phyloP scores from a whole-genome alignment of 2,113 vertebrate species.

The Paralichthys olivaceus region DNA sequence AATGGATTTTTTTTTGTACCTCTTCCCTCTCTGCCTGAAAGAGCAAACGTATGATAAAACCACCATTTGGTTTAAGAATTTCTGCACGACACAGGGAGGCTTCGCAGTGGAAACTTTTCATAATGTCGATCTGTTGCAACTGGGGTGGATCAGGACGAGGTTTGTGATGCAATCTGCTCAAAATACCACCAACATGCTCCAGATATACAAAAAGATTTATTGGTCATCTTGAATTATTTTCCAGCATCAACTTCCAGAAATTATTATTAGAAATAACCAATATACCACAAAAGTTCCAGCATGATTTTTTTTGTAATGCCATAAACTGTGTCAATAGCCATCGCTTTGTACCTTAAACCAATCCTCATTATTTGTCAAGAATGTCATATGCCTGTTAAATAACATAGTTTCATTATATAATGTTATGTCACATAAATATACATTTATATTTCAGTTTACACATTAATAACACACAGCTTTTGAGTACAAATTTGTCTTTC shows the following conservation, averaged over 20 bases:
- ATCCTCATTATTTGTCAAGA: constrained; percentile 41
- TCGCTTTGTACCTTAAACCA: constrained; percentile 35
- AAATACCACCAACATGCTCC: constrained; percentile 43
- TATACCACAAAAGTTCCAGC: constrained; percentile 64
- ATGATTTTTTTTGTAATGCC: constrained; percentile 40
- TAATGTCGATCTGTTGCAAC: constrained; percentile 49
- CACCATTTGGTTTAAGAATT: constrained; percentile 36
- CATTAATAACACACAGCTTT: constrained; percentile 72
- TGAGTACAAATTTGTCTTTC: constrained; percentile 65
- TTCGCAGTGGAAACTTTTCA: constrained; percentile 54
- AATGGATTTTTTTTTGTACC: constrained; percentile 18
- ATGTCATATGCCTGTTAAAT: constrained; percentile 74
- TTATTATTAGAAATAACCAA: constrained; percentile 56
- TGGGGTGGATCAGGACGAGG: background rate
- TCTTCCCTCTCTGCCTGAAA: background rate
- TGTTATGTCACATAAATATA: constrained; percentile 82
- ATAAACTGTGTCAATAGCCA: constrained; percentile 31
- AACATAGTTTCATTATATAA: constrained; percentile 80
- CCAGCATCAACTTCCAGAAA: constrained; percentile 63
- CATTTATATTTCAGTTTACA: constrained; percentile 79
- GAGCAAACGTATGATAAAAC: constrained; percentile 21
- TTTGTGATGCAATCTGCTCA: constrained; percentile 16
- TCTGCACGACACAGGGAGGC: constrained; percentile 13
- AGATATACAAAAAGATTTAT: constrained; percentile 79
- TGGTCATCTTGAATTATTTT: constrained; percentile 72